These are phyloP conservation scores for Micropoecilia bifurca DNA, from an alignment of 2,797 vertebrate genomes.

Conservation along the genomic window DNA sequence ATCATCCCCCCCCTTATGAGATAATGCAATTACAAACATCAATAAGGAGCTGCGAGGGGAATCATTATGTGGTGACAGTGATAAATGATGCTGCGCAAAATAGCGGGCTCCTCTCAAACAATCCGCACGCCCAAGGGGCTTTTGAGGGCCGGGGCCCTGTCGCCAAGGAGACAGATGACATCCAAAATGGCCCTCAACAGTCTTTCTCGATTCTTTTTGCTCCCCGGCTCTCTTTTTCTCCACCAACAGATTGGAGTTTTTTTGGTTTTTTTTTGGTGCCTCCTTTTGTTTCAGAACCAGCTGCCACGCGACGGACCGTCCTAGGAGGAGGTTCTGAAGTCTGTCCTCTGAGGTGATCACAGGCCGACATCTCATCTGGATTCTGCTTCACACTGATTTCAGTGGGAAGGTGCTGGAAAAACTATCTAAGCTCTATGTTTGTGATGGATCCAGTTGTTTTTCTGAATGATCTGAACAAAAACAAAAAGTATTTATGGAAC, in stretches of 20 bases:
- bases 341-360: slow-evolving; percentile 16
- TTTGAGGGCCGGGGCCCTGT: slow-evolving; percentile 90
- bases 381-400: slow-evolving; percentile 46
- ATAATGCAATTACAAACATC: slow-evolving; percentile 99
- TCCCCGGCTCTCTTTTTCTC: slow-evolving; percentile 53
- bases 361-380: slow-evolving; percentile 20
- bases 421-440: slow-evolving; percentile 14
- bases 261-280: slow-evolving; percentile 43
- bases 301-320: slow-evolving; percentile 69
- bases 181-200: slow-evolving; percentile 94
- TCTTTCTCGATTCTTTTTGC: slow-evolving; percentile 78
- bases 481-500: neutral
- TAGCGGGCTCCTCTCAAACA: slow-evolving; percentile 90
- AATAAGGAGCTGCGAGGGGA: slow-evolving; percentile 99
- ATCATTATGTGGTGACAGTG: slow-evolving; percentile 99
- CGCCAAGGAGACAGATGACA: slow-evolving; percentile 98
- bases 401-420: slow-evolving; percentile 31
- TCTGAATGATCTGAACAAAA: slow-evolving; percentile 4
- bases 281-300: slow-evolving; percentile 76
- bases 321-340: slow-evolving; percentile 42
- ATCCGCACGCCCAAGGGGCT: slow-evolving; percentile 91
- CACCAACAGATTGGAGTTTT: slow-evolving; percentile 56
- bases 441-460: slow-evolving; percentile 16
- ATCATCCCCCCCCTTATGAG: slow-evolving; percentile 94
- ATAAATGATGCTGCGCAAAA: slow-evolving; percentile 99